Evolutionary conservation across 2,797 vertebrate genomes (phyloP), one percentile per base, ranked within the genome.

Genomic region (Hylomyscus alleni): DNA sequence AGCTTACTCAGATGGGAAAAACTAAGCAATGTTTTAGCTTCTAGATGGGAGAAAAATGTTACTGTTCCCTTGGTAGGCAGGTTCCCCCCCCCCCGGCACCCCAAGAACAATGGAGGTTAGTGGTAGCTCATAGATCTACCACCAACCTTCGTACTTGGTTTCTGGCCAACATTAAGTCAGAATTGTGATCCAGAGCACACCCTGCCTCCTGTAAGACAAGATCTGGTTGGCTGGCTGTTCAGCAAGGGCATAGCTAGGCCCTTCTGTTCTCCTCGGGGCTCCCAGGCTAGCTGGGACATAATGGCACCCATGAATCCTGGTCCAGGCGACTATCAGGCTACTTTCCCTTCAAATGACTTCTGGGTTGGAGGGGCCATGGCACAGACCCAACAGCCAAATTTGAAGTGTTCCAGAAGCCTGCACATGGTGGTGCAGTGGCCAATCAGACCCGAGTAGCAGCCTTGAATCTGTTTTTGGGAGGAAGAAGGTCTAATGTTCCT

Each of bases 401-500:
- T 19, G n/a, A 83, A 93, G 83, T 91, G 83, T 94, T 87, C 56
- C 8, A 20, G 93, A 94, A 95, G 76, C 65, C 76, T 90, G 15
- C 83, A 91, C 90, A 89, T 90, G 94, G 90, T 69, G 56, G 77
- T n/a, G 91, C 93, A 94, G 86, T 78, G 85, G 91, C 8, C 0
- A 91, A 22, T 97, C 84, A 73, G 65, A 77, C 31, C 40, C 1
- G 22, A 56, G 91, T 73, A 62, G 56, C 12, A 31, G 78, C 91
- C 86, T 89, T 67, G 65, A 75, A 54, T 91, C 87, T 87, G 6
- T 84, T 95, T 89, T 93, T 73, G 89, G 89, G 78, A 96, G 80
- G 90, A 97, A 88, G 80, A 77, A 72, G 54, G 50, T 91, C 69
- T 93, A 73, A 65, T 85, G 11, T 78, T 97, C 75, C 72, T 47